Conservation (phyloP, 2,888 invertebrate genomes). For the Ferrisia virgata region DNA sequence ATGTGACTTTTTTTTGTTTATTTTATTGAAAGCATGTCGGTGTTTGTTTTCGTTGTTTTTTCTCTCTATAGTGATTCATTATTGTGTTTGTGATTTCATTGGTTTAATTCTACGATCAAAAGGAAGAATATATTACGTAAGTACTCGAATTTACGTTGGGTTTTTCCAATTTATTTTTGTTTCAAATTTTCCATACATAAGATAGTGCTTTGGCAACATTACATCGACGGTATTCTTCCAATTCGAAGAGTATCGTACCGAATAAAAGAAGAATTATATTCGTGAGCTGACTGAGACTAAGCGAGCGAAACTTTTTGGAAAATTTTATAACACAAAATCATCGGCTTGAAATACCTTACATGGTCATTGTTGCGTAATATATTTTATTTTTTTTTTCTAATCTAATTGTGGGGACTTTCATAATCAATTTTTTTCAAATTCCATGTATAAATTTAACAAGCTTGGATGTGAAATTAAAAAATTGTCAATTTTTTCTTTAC, state of each 20-base stretch:
- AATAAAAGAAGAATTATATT: not conserved
- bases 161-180: not conserved
- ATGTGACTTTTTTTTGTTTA: not conserved
- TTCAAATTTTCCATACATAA: not conserved
- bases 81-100: not conserved
- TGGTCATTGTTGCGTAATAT: not conserved
- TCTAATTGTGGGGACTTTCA: constrained; percentile 3
- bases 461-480: constrained; percentile 26
- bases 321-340: constrained; percentile 2
- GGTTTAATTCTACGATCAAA: not conserved
- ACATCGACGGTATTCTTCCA: not conserved
- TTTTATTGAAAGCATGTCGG: not conserved
- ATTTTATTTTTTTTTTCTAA: not conserved
- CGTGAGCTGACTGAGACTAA: not conserved
- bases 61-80: not conserved
- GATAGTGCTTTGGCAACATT: not conserved
- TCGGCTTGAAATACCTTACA: constrained; percentile 10
- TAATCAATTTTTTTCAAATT: not conserved
- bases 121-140: not conserved
- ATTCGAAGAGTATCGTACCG: no score
- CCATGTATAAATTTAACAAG: constrained; percentile 27
- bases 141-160: not conserved
- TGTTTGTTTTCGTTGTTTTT: not conserved
- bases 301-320: not conserved
- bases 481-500: not conserved